Conservation (phyloP, 2,113 vertebrate species). For the Excalfactoria chinensis region DNA sequence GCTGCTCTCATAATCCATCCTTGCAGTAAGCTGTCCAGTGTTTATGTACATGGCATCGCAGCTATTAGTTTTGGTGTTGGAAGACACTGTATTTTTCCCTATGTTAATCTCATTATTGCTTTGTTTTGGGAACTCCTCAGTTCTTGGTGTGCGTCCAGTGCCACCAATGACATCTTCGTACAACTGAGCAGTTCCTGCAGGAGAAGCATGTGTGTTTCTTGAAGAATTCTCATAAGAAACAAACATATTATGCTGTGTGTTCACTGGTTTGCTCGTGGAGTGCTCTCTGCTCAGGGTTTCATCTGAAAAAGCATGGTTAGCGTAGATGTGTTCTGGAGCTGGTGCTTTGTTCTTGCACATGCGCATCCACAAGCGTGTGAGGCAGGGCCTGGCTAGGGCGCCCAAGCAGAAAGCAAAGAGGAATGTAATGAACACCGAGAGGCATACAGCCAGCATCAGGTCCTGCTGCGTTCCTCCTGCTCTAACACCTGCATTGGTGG, state of each 20-base stretch:
- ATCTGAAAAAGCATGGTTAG: slow-evolving; percentile 81
- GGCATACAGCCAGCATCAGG: slow-evolving; percentile 81
- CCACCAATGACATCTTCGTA: not conserved
- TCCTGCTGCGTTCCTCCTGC: slow-evolving; percentile 23
- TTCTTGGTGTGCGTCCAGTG: accelerated
- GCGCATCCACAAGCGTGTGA: slow-evolving; percentile 77
- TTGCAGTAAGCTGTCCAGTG: not conserved
- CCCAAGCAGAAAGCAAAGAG: slow-evolving; percentile 88
- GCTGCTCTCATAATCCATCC: not conserved
- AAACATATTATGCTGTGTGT: accelerated
- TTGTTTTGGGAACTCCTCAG: not conserved
- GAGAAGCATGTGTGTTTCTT: not conserved
- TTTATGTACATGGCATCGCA: not conserved
- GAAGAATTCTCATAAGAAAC: not conserved
- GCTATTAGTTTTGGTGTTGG: not conserved
- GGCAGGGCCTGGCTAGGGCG: slow-evolving; percentile 82
- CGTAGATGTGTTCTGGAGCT: slow-evolving; percentile 27
- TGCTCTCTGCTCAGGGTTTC: not conserved
- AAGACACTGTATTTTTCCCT: accelerated
- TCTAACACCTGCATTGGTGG: not conserved
- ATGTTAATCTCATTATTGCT: not conserved
- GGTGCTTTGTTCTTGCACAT: slow-evolving; percentile 45
- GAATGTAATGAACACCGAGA: slow-evolving; percentile 89
- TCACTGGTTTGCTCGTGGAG: not conserved
- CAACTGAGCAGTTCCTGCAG: not conserved